Conservation (phyloP, 2,888 invertebrate genomes). For the Ferrisia virgata region DNA sequence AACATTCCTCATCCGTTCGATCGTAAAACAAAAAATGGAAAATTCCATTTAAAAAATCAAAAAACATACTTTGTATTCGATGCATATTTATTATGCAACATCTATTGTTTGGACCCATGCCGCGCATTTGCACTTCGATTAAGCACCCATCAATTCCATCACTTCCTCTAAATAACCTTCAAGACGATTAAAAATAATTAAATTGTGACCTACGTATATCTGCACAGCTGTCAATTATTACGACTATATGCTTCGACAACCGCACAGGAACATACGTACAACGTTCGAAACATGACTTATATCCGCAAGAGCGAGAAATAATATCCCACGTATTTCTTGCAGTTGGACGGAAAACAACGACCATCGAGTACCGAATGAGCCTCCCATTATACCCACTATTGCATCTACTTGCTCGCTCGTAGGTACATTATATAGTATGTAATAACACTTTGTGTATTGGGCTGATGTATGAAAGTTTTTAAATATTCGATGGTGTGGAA, state of each 20-base stretch:
- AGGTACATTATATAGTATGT: too few species aligned
- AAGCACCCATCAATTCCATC: not conserved
- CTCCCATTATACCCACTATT: not conserved
- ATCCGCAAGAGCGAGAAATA: not conserved
- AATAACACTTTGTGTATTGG: too few species aligned
- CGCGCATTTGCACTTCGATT: not conserved
- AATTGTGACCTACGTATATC: not conserved
- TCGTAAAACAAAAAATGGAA: too few species aligned
- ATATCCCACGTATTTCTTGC: not conserved
- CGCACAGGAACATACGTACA: not conserved
- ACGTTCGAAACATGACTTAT: not conserved
- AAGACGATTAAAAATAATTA: not conserved
- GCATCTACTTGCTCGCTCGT: not conserved
- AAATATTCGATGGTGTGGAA: not conserved
- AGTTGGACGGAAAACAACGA: not conserved
- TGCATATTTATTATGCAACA: not conserved
- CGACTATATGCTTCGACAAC: not conserved
- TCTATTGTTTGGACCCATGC: not conserved
- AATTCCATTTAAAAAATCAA: not conserved
- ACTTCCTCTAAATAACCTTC: not conserved
- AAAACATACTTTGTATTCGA: not conserved
- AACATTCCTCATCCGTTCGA: too few species aligned
- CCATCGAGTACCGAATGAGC: not conserved
- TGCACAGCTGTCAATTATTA: not conserved
- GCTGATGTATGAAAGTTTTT: not conserved